phyloP scores from a whole-genome alignment of 1,140 invertebrate species.

The Acromyrmex echinatior region DNA sequence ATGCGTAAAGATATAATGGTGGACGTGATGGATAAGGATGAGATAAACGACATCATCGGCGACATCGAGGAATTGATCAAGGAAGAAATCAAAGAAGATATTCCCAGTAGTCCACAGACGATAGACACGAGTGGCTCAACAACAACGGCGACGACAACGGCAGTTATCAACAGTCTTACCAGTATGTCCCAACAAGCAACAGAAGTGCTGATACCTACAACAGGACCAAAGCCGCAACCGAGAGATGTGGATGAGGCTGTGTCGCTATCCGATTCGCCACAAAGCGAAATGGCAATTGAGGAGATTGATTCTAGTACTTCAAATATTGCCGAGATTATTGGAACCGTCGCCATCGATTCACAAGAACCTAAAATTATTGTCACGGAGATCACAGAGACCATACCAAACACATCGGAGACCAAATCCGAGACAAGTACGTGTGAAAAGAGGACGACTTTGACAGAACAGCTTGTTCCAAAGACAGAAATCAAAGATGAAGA shows the following conservation, averaged over 20 bases:
- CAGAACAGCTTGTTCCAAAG: slow-evolving; percentile 57
- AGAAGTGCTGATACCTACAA: slow-evolving; percentile 64
- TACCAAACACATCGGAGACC: slow-evolving; percentile 38
- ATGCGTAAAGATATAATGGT: slow-evolving; percentile 84
- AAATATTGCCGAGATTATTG: slow-evolving; percentile 85
- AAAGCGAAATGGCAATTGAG: slow-evolving; percentile 83
- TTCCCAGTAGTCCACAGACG: slow-evolving; percentile 81
- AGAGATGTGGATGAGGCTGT: slow-evolving; percentile 76
- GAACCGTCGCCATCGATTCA: slow-evolving; percentile 80
- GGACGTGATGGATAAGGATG: slow-evolving; percentile 85
- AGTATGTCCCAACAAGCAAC: slow-evolving; percentile 60
- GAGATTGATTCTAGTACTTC: slow-evolving; percentile 84
- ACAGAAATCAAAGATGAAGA: slow-evolving; percentile 44
- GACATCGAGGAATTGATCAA: slow-evolving; percentile 86
- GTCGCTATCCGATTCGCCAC: slow-evolving; percentile 79
- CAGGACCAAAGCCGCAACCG: slow-evolving; percentile 67
- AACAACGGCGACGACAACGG: slow-evolving; percentile 29
- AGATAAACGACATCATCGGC: slow-evolving; percentile 86
- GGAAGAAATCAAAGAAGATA: slow-evolving; percentile 86
- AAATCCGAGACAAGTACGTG: slow-evolving; percentile 62
- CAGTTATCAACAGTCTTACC: slow-evolving; percentile 16
- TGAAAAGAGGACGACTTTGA: slow-evolving; percentile 52
- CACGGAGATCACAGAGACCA: slow-evolving; percentile 58
- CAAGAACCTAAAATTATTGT: slow-evolving; percentile 77
- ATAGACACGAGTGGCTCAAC: slow-evolving; percentile 36